Evolutionary conservation across 1,140 invertebrate species (phyloP).

Genomic region (Armadillidium nasatum): DNA sequence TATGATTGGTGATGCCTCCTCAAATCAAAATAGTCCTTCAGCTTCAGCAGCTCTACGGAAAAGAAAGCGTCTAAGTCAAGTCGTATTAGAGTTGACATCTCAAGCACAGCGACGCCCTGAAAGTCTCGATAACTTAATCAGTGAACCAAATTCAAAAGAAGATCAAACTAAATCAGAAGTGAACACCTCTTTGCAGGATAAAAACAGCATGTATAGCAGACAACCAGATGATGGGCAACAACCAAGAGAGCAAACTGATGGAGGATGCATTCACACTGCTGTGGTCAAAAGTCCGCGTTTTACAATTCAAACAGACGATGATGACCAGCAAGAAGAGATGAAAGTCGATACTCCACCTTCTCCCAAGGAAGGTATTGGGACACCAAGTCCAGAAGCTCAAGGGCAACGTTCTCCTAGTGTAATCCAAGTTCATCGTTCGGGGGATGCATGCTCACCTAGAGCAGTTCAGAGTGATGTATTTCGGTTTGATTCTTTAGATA

Average conservation of each 20-base stretch:
- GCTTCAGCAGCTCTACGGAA: constrained; percentile 49
- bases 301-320: constrained; percentile 34
- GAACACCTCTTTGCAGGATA: constrained; percentile 24
- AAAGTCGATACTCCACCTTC: constrained; percentile 41
- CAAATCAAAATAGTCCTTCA: neutral
- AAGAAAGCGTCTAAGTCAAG: constrained; percentile 67
- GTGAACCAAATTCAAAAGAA: constrained; percentile 24
- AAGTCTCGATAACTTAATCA: constrained; percentile 30
- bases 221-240: constrained; percentile 30
- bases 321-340: constrained; percentile 40
- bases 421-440: constrained; percentile 35
- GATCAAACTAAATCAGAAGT: constrained; percentile 24
- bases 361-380: constrained; percentile 32
- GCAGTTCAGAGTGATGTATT: constrained; percentile 51
- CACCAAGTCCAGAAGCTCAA: constrained; percentile 21
- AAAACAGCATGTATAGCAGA: constrained; percentile 25
- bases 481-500: constrained; percentile 54
- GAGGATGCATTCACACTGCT: constrained; percentile 29
- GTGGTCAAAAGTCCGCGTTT: constrained; percentile 36
- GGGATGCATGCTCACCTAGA: constrained; percentile 31
- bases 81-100: constrained; percentile 63
- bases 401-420: constrained; percentile 38
- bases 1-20: neutral
- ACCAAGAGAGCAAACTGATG: constrained; percentile 26
- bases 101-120: constrained; percentile 48